phyloP scores from a whole-genome alignment of 2,888 invertebrate genomes.

The Therioaphis trifolii region DNA sequence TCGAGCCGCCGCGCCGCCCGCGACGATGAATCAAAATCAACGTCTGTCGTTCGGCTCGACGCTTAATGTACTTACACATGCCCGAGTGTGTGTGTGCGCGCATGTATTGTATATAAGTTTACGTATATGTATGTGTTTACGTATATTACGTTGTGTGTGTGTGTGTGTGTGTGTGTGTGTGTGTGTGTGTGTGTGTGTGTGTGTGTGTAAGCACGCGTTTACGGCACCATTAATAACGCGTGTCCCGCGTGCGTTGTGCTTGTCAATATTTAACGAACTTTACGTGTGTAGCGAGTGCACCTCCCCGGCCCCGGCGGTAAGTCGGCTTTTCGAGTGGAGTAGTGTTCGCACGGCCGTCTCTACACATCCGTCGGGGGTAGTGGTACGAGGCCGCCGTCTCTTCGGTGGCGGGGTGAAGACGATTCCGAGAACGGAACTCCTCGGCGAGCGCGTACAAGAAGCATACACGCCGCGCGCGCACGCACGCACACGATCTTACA shows the following conservation, averaged over 20 bases:
- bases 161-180: no score
- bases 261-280: slow-evolving; percentile 62
- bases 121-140: no score
- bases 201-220: not conserved
- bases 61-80: not conserved
- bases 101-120: not conserved
- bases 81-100: no score
- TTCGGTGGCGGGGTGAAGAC: not conserved
- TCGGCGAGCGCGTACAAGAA: no score
- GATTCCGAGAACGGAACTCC: not conserved
- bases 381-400: not conserved
- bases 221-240: slow-evolving; percentile 41
- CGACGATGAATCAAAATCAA: slow-evolving; percentile 56
- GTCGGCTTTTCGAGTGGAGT: no score
- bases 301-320: no score
- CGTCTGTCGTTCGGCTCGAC: slow-evolving; percentile 43
- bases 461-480: not conserved
- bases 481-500: not conserved
- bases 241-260: not conserved
- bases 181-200: no score
- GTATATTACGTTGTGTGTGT: no score
- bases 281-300: not conserved
- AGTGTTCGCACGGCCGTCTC: no score
- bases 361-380: no score
- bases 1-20: slow-evolving; percentile 3